Conservation (phyloP, 2,113 vertebrate species). For the Hemiscyllium ocellatum region DNA sequence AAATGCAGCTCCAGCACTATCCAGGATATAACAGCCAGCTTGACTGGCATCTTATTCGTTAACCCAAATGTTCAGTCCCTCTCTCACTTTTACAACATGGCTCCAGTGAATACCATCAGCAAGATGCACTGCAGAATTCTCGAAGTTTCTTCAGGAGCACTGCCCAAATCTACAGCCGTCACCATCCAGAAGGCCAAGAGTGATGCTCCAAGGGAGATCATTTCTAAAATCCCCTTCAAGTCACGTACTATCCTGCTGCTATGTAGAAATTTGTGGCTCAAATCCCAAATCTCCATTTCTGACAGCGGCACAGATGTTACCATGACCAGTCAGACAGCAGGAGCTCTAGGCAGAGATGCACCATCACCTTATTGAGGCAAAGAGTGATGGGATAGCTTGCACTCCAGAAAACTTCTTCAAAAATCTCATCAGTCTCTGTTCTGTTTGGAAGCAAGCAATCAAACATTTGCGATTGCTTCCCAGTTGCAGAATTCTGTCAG, state of each 20-base stretch:
- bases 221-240: not conserved
- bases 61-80: not conserved
- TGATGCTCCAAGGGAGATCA: not conserved
- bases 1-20: not conserved
- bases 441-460: not conserved
- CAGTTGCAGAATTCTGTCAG: not conserved
- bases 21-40: not conserved
- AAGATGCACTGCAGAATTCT: not conserved
- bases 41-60: not conserved
- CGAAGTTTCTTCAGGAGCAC: not conserved
- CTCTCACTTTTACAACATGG: not conserved
- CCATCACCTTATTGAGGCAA: not conserved
- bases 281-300: not conserved
- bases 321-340: too few relatives aligned
- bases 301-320: not conserved
- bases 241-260: not conserved
- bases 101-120: not conserved
- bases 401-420: not conserved
- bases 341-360: not conserved
- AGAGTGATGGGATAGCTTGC: not conserved
- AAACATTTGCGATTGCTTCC: not conserved
- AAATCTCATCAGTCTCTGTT: not conserved
- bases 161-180: not conserved
- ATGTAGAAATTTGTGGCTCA: not conserved
- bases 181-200: not conserved